A percentile compares a stretch with the other conserved stretches of the same genome.
phyloP scores from a whole-genome alignment of 92 coral and sea anemone species.

The Metridium senile region DNA sequence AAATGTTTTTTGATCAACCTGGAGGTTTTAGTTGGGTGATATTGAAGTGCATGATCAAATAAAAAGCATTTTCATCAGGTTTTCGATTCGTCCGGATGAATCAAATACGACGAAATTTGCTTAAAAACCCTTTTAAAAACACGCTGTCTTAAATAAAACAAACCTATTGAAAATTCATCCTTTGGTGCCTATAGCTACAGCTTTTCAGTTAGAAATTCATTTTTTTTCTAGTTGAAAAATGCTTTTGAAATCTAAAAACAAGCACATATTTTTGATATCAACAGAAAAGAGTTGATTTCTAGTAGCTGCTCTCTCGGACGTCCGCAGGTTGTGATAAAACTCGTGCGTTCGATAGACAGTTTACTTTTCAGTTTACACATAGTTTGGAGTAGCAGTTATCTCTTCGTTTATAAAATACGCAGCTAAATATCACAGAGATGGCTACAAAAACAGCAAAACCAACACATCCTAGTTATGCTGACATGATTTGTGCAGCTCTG shows the following conservation, averaged over 20 bases:
- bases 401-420: no score
- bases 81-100: no score
- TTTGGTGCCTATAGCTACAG: background rate
- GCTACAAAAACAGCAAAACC: conserved; percentile 8
- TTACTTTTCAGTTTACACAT: background rate
- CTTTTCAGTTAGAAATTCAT: background rate
- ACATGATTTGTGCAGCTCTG: conserved; percentile 67
- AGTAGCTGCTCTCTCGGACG: conserved; percentile 73
- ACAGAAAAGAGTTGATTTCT: background rate
- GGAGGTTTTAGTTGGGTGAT: background rate
- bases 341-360: background rate
- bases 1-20: background rate
- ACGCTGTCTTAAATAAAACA: background rate
- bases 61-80: no score
- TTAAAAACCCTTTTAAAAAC: no score
- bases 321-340: conserved; percentile 60
- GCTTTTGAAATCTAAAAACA: background rate
- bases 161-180: background rate
- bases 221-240: background rate
- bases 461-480: conserved; percentile 80
- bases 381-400: no score
- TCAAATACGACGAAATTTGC: no score
- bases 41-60: no score
- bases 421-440: background rate
- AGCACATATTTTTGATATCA: conserved; percentile 17